These are phyloP conservation scores for Micromesistius poutassou DNA, from an alignment of 2,797 vertebrate genomes.

Conservation along the genomic window DNA sequence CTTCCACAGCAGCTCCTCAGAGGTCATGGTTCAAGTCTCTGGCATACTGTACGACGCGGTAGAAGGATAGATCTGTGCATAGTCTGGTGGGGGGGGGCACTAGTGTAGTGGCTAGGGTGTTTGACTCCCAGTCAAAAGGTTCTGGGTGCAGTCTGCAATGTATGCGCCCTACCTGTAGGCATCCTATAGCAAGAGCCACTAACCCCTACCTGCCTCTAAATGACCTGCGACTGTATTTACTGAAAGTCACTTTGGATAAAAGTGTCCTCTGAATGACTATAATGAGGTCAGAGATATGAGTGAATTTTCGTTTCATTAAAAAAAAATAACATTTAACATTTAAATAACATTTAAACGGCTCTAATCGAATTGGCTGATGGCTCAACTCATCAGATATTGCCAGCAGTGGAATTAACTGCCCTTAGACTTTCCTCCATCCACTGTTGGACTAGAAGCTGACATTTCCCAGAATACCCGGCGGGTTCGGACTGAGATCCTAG, in stretches of 20 bases:
- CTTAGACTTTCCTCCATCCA: slow-evolving; percentile 9
- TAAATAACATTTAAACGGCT: not conserved
- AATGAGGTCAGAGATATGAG: not conserved
- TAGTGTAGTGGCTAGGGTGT: no score
- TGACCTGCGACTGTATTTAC: no score
- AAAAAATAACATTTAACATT: no score
- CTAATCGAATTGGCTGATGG: slow-evolving; percentile 1
- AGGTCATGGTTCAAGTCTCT: not conserved
- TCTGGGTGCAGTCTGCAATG: no score
- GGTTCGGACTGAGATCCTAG: not conserved
- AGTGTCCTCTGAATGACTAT: no score
- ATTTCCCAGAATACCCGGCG: slow-evolving; percentile 12
- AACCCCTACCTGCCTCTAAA: no score
- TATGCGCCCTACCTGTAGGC: no score
- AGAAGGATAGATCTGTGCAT: not conserved
- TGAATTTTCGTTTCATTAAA: not conserved
- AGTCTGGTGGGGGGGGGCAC: no score
- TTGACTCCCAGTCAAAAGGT: no score
- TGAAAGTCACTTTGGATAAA: no score
- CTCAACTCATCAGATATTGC: slow-evolving; percentile 34
- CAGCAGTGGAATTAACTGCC: slow-evolving; percentile 18
- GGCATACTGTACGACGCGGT: not conserved
- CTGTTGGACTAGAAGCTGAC: slow-evolving; percentile 27
- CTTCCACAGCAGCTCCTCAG: not conserved
- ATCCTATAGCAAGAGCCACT: no score